A percentile compares a stretch with the other conserved stretches of the same genome.
These are phyloP conservation scores for Urechis unicinctus DNA, from an alignment of 2,888 invertebrate species.

Conservation along the genomic window DNA sequence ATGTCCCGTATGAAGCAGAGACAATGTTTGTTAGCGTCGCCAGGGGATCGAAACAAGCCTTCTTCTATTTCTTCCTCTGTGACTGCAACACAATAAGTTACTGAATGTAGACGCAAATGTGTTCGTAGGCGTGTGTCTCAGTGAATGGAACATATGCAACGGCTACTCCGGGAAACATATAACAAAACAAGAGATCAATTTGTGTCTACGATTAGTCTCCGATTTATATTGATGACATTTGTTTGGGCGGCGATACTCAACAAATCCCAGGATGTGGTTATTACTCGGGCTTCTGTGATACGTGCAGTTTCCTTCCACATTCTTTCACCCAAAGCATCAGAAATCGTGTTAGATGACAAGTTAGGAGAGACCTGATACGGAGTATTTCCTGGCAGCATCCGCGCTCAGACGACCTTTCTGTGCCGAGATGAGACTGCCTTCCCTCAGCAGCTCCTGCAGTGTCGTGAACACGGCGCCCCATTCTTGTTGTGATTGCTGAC, in stretches of 20 bases:
- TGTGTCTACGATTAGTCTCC: too few relatives aligned
- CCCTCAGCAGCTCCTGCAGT: conserved; percentile 1
- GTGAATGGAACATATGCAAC: neutral
- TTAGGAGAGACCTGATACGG: conserved; percentile 10
- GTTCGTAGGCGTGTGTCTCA: neutral
- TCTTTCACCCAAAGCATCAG: too few relatives aligned
- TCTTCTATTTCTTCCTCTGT: conserved; percentile 17
- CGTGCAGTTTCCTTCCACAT: too few relatives aligned
- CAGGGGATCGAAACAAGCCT: conserved; percentile 24
- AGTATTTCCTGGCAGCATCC: conserved; percentile 3
- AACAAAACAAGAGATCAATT: too few relatives aligned
- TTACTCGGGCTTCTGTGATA: too few relatives aligned
- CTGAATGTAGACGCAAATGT: too few relatives aligned
- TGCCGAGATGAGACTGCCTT: neutral
- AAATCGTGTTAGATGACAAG: too few relatives aligned
- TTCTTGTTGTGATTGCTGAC: neutral
- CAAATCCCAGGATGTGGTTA: too few relatives aligned
- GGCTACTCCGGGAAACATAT: too few relatives aligned
- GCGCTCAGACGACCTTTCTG: neutral
- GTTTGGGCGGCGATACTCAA: too few relatives aligned
- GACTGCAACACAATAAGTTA: too few relatives aligned
- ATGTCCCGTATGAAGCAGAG: conserved; percentile 22
- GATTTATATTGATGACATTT: too few relatives aligned
- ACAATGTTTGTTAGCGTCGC: conserved; percentile 23
- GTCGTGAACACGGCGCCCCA: conserved; percentile 1